These are phyloP conservation scores for Lithophane ornitopus DNA, from an alignment of 2,888 invertebrate genomes.

Conservation along the genomic window DNA sequence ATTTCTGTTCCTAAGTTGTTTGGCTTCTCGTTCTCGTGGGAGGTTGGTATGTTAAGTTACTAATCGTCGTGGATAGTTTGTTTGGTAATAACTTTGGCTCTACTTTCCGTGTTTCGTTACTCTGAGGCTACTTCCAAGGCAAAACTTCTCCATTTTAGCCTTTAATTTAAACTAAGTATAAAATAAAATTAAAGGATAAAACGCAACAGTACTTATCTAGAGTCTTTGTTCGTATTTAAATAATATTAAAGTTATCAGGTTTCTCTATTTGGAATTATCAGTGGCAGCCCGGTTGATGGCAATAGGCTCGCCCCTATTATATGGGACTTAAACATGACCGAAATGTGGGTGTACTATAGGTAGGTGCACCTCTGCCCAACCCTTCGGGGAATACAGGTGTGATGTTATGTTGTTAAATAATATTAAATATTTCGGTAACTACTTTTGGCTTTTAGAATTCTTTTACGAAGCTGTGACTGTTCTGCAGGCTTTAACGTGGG, in stretches of 20 bases:
- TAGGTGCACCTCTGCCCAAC: too few species aligned
- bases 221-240: not conserved
- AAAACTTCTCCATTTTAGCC: slow-evolving; percentile 22
- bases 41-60: slow-evolving; percentile 19
- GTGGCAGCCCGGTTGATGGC: too few species aligned
- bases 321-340: too few species aligned
- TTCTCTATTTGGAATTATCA: too few species aligned
- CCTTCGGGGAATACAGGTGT: too few species aligned
- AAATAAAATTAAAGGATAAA: slow-evolving; percentile 6
- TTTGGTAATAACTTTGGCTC: slow-evolving; percentile 30
- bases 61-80: slow-evolving; percentile 33
- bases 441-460: not conserved
- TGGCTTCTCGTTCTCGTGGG: not conserved
- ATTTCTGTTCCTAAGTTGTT: not conserved
- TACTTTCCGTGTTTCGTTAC: slow-evolving; percentile 27
- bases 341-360: too few species aligned
- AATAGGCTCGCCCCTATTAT: too few species aligned
- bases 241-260: too few species aligned
- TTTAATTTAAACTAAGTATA: slow-evolving; percentile 29
- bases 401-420: too few species aligned
- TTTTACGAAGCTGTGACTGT: not conserved
- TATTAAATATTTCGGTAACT: not conserved
- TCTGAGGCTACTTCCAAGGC: slow-evolving; percentile 10
- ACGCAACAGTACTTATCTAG: too few species aligned
- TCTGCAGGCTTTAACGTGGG: too few species aligned